Conservation (phyloP, 2,797 vertebrate species). For the Lepidocolaptes lacrymiger region DNA sequence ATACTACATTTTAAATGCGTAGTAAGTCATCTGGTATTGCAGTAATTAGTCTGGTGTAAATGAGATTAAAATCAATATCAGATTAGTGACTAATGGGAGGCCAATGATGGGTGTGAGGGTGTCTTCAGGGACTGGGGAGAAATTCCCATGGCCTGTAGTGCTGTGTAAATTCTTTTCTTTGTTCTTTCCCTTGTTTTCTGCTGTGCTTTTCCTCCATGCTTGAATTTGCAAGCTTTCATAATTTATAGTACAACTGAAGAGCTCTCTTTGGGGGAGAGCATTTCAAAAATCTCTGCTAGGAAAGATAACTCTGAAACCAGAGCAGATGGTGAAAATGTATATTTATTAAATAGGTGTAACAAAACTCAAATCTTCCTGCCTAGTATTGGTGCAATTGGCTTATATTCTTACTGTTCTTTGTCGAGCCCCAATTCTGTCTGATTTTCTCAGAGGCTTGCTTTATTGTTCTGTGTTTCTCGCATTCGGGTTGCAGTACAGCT, state of each 20-base stretch:
- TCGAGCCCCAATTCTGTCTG: neutral
- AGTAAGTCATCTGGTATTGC: neutral
- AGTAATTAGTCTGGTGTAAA: conserved; percentile 27
- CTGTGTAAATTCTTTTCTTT: neutral
- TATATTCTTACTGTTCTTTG: neutral
- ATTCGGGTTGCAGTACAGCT: conserved; percentile 47
- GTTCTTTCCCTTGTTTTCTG: neutral
- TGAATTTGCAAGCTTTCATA: neutral
- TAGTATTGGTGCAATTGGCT: neutral
- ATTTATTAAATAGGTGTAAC: neutral
- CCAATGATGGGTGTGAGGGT: neutral
- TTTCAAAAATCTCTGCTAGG: neutral
- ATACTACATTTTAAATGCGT: neutral
- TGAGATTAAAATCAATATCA: conserved; percentile 22
- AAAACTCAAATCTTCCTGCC: neutral
- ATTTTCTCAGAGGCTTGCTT: neutral
- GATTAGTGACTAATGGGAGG: neutral
- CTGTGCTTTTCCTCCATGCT: neutral
- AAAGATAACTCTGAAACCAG: neutral
- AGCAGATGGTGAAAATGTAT: neutral
- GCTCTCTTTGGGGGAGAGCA: neutral
- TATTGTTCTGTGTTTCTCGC: neutral
- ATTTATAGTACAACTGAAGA: neutral
- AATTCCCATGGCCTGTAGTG: neutral
- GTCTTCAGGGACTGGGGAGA: neutral